Conservation (phyloP, 2,797 vertebrate species). For the Eulemur mongoz region DNA sequence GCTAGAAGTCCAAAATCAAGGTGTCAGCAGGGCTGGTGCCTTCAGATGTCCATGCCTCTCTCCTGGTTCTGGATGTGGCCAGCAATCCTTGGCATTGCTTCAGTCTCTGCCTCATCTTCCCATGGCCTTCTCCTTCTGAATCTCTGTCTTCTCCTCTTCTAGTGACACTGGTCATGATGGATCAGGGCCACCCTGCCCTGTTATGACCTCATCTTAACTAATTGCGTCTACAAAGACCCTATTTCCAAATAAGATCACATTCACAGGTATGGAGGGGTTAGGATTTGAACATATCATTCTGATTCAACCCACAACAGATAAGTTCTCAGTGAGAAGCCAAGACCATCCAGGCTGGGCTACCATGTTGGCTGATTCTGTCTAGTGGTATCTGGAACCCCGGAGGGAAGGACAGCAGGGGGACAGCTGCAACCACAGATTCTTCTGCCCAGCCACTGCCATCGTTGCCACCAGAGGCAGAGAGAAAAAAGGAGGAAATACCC, state of each 20-base stretch:
- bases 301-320: background rate
- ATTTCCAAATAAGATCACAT: background rate
- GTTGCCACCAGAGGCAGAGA: background rate
- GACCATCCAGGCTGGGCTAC: rapidly evolving
- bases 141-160: background rate
- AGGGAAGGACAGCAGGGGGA: no score
- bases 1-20: background rate
- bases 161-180: background rate
- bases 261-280: background rate
- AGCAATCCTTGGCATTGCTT: background rate
- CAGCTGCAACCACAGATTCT: background rate
- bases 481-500: no score
- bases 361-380: background rate
- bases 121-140: background rate
- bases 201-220: background rate
- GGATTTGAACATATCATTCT: background rate
- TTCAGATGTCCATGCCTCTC: no score
- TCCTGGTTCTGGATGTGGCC: background rate
- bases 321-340: background rate
- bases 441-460: background rate
- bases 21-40: background rate
- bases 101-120: background rate
- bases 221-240: background rate
- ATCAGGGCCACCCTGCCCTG: background rate
- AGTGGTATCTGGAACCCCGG: no score